These are phyloP conservation scores for Sus cebifrons DNA, from an alignment of 2,797 vertebrate species.

Conservation along the genomic window DNA sequence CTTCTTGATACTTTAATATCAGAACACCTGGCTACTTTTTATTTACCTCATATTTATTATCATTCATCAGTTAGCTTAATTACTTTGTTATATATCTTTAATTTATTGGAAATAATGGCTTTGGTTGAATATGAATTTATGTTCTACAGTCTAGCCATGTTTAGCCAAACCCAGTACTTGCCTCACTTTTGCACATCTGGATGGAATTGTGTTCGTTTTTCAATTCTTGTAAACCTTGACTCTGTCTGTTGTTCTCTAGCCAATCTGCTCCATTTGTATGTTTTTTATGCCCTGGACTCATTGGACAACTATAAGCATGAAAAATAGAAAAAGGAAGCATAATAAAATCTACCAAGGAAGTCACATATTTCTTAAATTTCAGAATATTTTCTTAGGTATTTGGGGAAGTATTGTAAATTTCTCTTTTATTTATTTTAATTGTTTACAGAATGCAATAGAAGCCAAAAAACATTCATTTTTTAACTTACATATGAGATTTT, in stretches of 20 bases:
- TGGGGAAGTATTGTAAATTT: neutral
- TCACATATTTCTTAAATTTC: neutral
- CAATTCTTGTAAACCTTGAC: neutral
- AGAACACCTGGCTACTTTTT: neutral
- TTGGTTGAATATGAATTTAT: neutral
- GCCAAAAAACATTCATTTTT: neutral
- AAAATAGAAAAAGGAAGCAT: neutral
- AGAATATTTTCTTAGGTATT: neutral
- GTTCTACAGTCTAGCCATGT: neutral
- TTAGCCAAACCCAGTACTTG: neutral
- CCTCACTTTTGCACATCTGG: neutral
- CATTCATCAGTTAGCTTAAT: neutral
- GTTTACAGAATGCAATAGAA: neutral
- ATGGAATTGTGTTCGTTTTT: neutral
- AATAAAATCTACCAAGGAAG: neutral
- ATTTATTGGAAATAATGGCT: neutral
- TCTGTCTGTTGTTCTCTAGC: neutral
- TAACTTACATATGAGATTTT: neutral
- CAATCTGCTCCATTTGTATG: neutral
- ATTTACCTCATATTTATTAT: neutral
- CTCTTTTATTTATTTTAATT: neutral
- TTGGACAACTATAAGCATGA: neutral
- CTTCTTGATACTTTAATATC: neutral
- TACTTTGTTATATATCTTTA: neutral
- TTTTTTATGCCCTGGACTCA: neutral